phyloP scores from a whole-genome alignment of 2,113 vertebrate genomes.

The Pachyramphus minor region DNA sequence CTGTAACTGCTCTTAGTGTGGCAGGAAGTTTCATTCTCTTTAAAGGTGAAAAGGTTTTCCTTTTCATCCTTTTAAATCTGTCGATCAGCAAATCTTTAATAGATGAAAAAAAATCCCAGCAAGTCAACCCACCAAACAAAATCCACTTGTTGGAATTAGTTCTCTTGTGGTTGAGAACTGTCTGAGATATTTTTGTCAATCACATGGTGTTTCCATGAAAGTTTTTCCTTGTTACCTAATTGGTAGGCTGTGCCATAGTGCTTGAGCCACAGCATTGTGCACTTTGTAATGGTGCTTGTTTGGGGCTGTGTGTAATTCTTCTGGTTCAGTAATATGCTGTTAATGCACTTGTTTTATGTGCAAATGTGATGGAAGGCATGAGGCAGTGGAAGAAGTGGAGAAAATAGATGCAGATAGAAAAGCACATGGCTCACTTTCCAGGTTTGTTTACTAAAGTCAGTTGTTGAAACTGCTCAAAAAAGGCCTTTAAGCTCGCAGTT shows the following conservation, averaged over 20 bases:
- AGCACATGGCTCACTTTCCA: background rate
- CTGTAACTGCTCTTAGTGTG: background rate
- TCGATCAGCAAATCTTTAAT: background rate
- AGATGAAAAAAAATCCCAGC: background rate
- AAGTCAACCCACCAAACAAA: background rate
- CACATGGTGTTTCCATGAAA: background rate
- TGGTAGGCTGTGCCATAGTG: background rate
- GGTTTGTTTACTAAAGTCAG: background rate
- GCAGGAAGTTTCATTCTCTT: background rate
- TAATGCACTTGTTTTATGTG: rapidly evolving
- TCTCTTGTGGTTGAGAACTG: rapidly evolving
- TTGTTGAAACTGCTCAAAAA: background rate
- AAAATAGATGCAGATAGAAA: background rate
- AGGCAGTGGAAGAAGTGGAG: background rate
- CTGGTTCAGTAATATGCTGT: rapidly evolving
- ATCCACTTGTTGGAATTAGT: background rate
- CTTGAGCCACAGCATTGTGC: background rate
- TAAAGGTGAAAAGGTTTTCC: background rate
- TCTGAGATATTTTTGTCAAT: background rate
- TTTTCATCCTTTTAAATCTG: background rate
- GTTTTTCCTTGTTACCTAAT: background rate
- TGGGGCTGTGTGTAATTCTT: background rate
- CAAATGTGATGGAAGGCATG: background rate
- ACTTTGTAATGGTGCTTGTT: background rate
- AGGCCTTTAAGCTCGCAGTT: background rate